Conservation (phyloP, 2,113 vertebrate species). For the Ammodytes dubius region DNA sequence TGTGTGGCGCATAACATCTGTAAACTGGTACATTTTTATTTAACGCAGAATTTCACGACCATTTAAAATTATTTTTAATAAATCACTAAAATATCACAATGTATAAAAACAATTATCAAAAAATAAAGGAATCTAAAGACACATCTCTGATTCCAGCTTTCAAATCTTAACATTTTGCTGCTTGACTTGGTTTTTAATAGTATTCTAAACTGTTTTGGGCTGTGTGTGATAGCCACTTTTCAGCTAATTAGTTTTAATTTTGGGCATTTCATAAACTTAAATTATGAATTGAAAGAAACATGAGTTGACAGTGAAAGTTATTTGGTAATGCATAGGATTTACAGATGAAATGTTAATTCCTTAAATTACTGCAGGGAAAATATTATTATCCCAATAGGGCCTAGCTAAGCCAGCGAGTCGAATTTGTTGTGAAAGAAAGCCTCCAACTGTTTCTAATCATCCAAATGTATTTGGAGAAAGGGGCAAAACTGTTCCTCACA, state of each 20-base stretch:
- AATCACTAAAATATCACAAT: background rate
- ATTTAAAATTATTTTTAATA: too few species aligned
- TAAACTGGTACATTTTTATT: background rate
- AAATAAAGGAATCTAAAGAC: background rate
- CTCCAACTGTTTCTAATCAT: background rate
- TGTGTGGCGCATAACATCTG: conserved; percentile 12
- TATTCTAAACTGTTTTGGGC: background rate
- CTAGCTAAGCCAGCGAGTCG: background rate
- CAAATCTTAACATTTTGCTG: background rate
- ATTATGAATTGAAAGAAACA: background rate
- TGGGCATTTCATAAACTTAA: background rate
- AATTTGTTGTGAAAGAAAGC: background rate
- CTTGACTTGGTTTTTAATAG: background rate
- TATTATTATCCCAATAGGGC: background rate
- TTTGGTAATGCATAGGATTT: background rate
- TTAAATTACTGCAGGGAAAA: background rate
- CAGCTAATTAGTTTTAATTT: background rate
- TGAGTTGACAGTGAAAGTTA: background rate
- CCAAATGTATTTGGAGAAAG: background rate
- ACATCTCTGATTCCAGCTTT: background rate
- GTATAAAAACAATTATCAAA: background rate
- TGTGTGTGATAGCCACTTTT: background rate
- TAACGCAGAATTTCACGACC: too few species aligned
- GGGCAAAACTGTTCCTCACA: background rate
- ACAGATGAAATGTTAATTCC: background rate